Evolutionary conservation across 2,888 invertebrate genomes (phyloP).

Genomic region (Acrobasis consociella): DNA sequence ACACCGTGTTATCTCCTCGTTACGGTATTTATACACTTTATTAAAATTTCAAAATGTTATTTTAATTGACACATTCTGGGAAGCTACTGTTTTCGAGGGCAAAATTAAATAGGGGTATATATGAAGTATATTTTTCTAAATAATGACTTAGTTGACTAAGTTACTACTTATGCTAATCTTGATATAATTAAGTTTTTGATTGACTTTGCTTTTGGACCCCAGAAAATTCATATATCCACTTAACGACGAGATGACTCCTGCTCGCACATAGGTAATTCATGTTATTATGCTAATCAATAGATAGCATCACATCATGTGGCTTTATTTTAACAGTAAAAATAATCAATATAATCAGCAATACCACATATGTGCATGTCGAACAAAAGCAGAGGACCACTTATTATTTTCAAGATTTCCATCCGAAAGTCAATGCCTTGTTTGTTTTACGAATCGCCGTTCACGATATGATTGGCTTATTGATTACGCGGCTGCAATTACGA

Average conservation of each 20-base stretch:
- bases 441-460: constrained; percentile 55
- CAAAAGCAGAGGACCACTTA: not conserved
- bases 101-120: too few relatives aligned
- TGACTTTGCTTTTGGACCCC: too few relatives aligned
- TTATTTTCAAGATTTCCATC: not conserved
- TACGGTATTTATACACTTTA: constrained; percentile 7
- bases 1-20: constrained; percentile 4
- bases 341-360: not conserved
- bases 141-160: too few relatives aligned
- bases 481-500: constrained; percentile 54
- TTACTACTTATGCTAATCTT: too few relatives aligned
- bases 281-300: too few relatives aligned
- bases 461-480: constrained; percentile 46
- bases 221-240: too few relatives aligned
- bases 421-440: constrained; percentile 42
- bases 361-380: not conserved
- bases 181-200: too few relatives aligned
- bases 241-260: too few relatives aligned
- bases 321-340: too few relatives aligned
- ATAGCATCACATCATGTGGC: too few relatives aligned
- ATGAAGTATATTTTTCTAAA: too few relatives aligned
- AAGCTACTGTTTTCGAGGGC: not conserved
- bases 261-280: too few relatives aligned
- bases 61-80: not conserved
- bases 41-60: not conserved